These are phyloP conservation scores for Clanis bilineata DNA, from an alignment of 2,888 invertebrate species.

Conservation along the genomic window DNA sequence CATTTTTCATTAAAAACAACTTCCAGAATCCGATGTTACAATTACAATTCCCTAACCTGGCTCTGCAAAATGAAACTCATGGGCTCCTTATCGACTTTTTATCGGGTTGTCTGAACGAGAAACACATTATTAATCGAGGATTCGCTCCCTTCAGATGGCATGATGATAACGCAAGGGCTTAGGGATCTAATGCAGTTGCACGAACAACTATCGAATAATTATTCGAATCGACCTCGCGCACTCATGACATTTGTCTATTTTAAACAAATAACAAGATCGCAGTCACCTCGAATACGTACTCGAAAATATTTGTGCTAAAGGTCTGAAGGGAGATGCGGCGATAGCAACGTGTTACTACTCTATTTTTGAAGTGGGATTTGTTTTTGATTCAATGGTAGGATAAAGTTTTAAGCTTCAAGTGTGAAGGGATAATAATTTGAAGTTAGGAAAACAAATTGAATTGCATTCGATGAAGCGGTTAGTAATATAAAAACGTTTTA, in stretches of 20 bases:
- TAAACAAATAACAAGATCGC: too few species aligned
- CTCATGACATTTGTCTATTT: too few species aligned
- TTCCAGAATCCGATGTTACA: too few species aligned
- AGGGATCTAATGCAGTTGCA: slow-evolving; percentile 14
- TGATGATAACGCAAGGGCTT: slow-evolving; percentile 16
- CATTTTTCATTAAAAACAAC: too few species aligned
- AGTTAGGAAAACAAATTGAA: not conserved
- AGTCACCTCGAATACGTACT: too few species aligned
- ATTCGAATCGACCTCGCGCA: too few species aligned
- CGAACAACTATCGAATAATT: too few species aligned
- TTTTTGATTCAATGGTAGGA: not conserved
- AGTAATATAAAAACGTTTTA: too few species aligned
- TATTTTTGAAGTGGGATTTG: not conserved
- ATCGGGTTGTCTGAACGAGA: slow-evolving; percentile 61
- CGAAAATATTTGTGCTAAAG: too few species aligned
- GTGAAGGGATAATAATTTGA: not conserved
- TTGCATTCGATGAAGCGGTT: too few species aligned
- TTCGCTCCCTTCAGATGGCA: slow-evolving; percentile 60
- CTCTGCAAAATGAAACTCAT: not conserved
- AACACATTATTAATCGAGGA: slow-evolving; percentile 69
- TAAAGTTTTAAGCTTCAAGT: not conserved
- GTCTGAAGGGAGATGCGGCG: slow-evolving; percentile 12
- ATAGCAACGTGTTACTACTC: slow-evolving; percentile 15
- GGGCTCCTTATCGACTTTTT: slow-evolving; percentile 19
- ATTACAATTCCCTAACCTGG: not conserved